Evolutionary conservation across 2,113 vertebrate species (phyloP).

Genomic region (Apteryx mantelli): DNA sequence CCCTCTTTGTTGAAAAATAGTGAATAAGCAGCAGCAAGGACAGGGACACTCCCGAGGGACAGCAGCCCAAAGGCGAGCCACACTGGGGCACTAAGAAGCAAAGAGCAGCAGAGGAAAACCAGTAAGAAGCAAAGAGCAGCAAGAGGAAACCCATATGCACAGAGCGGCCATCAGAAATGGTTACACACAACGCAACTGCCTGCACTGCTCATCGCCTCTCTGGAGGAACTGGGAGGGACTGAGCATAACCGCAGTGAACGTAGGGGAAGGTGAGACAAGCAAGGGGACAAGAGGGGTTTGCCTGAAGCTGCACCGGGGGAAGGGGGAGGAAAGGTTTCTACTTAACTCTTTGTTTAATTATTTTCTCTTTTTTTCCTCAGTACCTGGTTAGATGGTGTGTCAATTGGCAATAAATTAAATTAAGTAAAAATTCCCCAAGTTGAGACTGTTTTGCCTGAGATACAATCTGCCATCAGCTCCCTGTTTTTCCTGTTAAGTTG

Average conservation of each 20-base stretch:
- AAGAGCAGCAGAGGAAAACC: no score
- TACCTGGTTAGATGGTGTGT: not conserved
- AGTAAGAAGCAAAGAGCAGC: not conserved
- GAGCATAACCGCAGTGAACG: not conserved
- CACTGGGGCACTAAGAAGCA: not conserved
- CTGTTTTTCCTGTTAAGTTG: not conserved
- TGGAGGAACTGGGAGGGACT: not conserved
- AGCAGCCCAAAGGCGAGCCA: not conserved
- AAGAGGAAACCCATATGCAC: not conserved
- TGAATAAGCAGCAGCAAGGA: not conserved
- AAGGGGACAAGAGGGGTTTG: not conserved
- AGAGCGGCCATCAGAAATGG: not conserved
- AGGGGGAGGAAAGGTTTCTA: not conserved
- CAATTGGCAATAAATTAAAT: not conserved
- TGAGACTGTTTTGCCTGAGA: not conserved
- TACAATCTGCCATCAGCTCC: no score
- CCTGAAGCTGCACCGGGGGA: not conserved
- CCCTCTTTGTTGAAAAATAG: not conserved
- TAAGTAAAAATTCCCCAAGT: not conserved
- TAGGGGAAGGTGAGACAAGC: not conserved
- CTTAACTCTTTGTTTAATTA: no score
- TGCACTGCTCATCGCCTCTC: not conserved
- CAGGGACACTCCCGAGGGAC: accelerated
- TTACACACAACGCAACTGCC: not conserved
- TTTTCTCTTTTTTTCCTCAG: not conserved